These are phyloP conservation scores for Nomada lathburiana DNA, from an alignment of 2,888 invertebrate species.

Conservation along the genomic window DNA sequence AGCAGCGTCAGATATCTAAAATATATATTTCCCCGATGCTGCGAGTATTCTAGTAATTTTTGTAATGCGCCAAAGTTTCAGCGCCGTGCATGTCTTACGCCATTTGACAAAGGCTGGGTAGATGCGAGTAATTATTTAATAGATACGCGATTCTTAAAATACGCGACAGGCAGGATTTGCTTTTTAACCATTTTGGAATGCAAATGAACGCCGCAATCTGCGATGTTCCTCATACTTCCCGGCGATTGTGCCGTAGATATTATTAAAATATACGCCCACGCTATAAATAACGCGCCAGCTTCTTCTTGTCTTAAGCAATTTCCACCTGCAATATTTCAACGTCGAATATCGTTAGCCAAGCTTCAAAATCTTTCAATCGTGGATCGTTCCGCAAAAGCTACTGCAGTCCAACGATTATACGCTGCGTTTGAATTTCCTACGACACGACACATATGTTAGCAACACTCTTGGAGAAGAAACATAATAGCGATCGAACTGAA, in stretches of 20 bases:
- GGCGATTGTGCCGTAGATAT: background rate
- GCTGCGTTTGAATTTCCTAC: too few relatives aligned
- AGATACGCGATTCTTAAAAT: background rate
- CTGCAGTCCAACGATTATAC: too few relatives aligned
- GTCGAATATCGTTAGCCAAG: background rate
- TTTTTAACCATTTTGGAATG: background rate
- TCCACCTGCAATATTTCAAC: background rate
- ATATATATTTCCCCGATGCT: conserved; percentile 13
- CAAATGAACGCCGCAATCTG: conserved; percentile 5
- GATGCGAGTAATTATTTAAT: conserved; percentile 9
- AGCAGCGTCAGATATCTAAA: background rate
- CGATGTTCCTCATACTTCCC: background rate
- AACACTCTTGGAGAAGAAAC: background rate
- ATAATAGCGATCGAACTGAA: background rate
- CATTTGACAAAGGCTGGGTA: background rate
- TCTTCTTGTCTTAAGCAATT: conserved; percentile 2
- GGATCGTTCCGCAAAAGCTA: background rate
- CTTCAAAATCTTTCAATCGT: background rate
- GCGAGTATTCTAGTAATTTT: background rate
- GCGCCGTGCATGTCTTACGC: background rate
- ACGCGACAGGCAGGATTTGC: background rate
- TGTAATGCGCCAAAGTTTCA: background rate
- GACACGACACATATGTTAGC: too few relatives aligned
- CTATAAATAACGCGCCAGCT: conserved; percentile 4
- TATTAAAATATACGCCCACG: background rate